A percentile compares a stretch with the other conserved stretches of the same genome.
These are phyloP conservation scores for Paramisgurnus dabryanus DNA, from an alignment of 2,113 vertebrate species.

Conservation along the genomic window DNA sequence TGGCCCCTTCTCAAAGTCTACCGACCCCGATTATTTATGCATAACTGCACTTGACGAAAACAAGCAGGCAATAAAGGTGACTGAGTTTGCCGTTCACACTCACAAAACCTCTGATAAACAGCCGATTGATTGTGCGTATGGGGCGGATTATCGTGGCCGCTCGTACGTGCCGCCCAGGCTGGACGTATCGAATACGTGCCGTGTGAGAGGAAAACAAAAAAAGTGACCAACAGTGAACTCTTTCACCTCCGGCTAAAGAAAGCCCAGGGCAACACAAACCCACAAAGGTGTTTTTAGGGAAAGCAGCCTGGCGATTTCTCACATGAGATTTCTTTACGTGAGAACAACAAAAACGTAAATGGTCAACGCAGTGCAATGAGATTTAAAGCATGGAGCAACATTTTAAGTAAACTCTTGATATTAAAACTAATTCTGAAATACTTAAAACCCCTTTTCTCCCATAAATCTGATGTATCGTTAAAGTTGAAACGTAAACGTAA, in stretches of 20 bases:
- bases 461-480: no score
- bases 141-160: background rate
- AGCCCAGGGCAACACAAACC: background rate
- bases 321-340: no score
- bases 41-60: conserved; percentile 5
- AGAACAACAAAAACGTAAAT: no score
- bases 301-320: no score
- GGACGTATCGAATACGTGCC: conserved; percentile 2
- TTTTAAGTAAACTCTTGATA: no score
- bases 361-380: no score
- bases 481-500: no score
- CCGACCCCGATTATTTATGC: conserved; percentile 13
- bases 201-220: conserved; percentile 1
- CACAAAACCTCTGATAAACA: conserved; percentile 10
- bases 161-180: background rate
- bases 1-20: background rate
- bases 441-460: no score
- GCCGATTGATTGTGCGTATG: background rate
- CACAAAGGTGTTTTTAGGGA: background rate
- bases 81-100: conserved; percentile 7
- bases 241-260: conserved; percentile 15
- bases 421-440: no score
- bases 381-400: no score
- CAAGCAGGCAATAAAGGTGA: conserved; percentile 26
- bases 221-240: conserved; percentile 3